These are phyloP conservation scores for Apis laboriosa DNA, from an alignment of 1,140 invertebrate species.

Conservation along the genomic window DNA sequence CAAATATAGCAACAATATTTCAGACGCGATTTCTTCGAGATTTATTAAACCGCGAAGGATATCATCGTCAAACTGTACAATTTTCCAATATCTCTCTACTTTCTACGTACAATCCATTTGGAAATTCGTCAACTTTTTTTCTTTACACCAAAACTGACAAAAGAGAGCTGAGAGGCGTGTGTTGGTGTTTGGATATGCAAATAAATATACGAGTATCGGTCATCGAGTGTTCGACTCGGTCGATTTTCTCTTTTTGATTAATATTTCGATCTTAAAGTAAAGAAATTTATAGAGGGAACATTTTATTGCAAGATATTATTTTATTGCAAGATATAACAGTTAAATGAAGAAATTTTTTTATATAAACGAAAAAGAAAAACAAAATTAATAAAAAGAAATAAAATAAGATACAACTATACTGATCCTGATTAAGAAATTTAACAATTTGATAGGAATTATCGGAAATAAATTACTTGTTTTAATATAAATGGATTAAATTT, in stretches of 20 bases:
- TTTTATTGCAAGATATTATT: too few species aligned
- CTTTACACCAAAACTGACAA: constrained; percentile 13
- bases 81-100: neutral
- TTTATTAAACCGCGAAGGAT: neutral
- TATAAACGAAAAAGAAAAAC: too few species aligned
- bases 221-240: neutral
- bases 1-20: constrained; percentile 5
- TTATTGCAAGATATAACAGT: too few species aligned
- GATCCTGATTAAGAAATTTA: too few species aligned
- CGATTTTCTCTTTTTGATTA: neutral
- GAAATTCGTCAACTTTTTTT: neutral
- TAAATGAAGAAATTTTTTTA: too few species aligned
- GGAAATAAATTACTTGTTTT: too few species aligned
- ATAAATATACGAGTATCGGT: neutral
- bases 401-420: too few species aligned
- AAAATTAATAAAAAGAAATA: too few species aligned
- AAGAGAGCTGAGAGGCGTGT: constrained; percentile 9
- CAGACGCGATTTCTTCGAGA: neutral
- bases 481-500: too few species aligned
- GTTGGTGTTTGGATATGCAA: constrained; percentile 4
- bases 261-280: too few species aligned
- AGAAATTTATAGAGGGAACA: too few species aligned
- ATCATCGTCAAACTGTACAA: constrained; percentile 13
- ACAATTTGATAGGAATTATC: neutral
- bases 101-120: neutral